Conservation (phyloP, 2,797 vertebrate genomes). For the Moxostoma hubbsi region DNA sequence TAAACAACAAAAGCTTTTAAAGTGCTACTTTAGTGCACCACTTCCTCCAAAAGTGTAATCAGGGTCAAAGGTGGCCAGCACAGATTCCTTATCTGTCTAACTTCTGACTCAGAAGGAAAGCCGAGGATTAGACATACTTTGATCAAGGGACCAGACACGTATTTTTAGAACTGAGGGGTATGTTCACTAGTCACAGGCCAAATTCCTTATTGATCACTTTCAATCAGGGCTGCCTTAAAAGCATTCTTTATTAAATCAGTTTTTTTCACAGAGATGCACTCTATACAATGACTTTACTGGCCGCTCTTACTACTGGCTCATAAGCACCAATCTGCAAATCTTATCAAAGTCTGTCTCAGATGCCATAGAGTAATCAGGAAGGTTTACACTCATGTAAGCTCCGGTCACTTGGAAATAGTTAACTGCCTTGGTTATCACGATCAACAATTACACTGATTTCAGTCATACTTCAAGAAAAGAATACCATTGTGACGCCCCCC, state of each 20-base stretch:
- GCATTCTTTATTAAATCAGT: constrained; percentile 11
- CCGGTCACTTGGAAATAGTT: background rate
- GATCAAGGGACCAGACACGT: constrained; percentile 37
- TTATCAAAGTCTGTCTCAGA: constrained; percentile 19
- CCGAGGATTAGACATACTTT: constrained; percentile 43
- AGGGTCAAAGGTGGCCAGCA: constrained; percentile 54
- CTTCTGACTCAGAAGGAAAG: constrained; percentile 30
- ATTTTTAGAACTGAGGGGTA: constrained; percentile 21
- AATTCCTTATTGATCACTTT: constrained; percentile 48
- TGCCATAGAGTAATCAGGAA: constrained; percentile 19
- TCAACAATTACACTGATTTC: constrained; percentile 2
- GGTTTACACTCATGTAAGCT: background rate
- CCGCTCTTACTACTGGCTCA: background rate
- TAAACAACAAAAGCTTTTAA: constrained; percentile 43
- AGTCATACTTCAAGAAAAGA: background rate
- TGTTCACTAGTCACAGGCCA: constrained; percentile 39
- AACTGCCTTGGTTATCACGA: background rate
- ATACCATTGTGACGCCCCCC: constrained; percentile 21
- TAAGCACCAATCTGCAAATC: background rate
- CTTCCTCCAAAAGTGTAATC: constrained; percentile 51
- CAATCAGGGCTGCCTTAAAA: constrained; percentile 33
- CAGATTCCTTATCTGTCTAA: constrained; percentile 47
- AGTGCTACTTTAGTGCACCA: constrained; percentile 38
- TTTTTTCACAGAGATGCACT: background rate
- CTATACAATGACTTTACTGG: background rate